Percentiles rank a stretch among this genome's conserved stretches.
phyloP scores from a whole-genome alignment of 2,113 vertebrate genomes.

The Cervus canadensis region DNA sequence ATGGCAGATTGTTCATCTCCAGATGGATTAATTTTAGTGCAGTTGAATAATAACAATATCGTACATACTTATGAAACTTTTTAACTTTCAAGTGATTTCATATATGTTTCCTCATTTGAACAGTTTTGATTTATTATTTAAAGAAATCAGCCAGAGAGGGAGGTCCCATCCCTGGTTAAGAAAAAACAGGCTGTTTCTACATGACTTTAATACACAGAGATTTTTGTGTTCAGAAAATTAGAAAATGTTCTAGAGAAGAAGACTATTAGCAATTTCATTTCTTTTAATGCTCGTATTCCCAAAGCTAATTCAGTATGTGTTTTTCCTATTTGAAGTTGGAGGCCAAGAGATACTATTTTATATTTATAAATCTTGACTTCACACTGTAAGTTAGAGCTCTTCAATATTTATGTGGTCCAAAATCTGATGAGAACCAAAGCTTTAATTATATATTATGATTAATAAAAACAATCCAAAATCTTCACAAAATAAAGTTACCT shows the following conservation, averaged over 20 bases:
- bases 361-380: slow-evolving; percentile 34
- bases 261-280: neutral
- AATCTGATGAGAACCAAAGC: neutral
- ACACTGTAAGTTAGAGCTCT: neutral
- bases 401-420: neutral
- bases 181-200: neutral
- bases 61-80: neutral
- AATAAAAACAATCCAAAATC: neutral
- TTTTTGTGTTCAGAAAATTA: neutral
- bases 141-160: neutral
- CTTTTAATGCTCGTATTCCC: neutral
- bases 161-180: neutral
- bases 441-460: neutral
- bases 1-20: neutral
- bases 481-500: neutral
- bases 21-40: neutral
- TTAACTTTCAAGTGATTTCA: neutral
- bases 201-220: neutral
- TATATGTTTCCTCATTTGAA: slow-evolving; percentile 20
- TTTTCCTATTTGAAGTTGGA: slow-evolving; percentile 1
- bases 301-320: neutral
- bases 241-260: neutral
- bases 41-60: neutral
- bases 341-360: neutral
- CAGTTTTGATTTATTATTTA: neutral